phyloP scores from a whole-genome alignment of 2,113 vertebrate genomes.

The Vombatus ursinus region DNA sequence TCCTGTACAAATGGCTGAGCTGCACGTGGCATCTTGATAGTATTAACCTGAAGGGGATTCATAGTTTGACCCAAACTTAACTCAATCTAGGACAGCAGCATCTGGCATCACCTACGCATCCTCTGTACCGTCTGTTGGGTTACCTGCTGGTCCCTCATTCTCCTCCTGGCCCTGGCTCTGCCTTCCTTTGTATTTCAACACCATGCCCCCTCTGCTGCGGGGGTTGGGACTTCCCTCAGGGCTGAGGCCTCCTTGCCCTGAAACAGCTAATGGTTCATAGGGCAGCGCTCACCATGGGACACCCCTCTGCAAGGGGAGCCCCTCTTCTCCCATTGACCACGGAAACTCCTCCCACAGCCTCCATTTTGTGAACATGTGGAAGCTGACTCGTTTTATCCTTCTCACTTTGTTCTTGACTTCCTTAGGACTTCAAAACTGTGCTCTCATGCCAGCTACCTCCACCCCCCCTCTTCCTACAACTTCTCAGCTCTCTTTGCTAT shows the following conservation, averaged over 20 bases:
- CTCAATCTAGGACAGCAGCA: not conserved
- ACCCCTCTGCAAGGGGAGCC: not conserved
- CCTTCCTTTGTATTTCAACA: not conserved
- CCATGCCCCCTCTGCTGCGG: not conserved
- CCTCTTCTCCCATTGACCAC: not conserved
- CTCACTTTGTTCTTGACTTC: not conserved
- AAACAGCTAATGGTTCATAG: not conserved
- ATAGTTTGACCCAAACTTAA: not conserved
- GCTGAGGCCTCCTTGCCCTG: not conserved
- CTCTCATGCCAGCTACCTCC: not conserved
- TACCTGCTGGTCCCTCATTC: not conserved
- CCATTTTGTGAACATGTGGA: not conserved
- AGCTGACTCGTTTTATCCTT: not conserved
- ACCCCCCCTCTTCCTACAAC: not conserved
- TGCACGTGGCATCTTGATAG: not conserved
- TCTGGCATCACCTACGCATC: not conserved
- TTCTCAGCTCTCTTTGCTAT: not conserved
- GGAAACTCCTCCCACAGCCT: not conserved
- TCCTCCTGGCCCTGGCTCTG: not conserved
- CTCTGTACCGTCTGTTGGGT: not conserved
- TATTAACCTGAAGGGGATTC: not conserved
- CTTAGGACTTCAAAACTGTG: not conserved
- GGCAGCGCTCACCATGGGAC: not conserved
- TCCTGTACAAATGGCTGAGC: not conserved
- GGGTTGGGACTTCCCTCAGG: not conserved